Evolutionary conservation across 1,140 invertebrate genomes (phyloP).

Genomic region (Notospermus geniculatus): DNA sequence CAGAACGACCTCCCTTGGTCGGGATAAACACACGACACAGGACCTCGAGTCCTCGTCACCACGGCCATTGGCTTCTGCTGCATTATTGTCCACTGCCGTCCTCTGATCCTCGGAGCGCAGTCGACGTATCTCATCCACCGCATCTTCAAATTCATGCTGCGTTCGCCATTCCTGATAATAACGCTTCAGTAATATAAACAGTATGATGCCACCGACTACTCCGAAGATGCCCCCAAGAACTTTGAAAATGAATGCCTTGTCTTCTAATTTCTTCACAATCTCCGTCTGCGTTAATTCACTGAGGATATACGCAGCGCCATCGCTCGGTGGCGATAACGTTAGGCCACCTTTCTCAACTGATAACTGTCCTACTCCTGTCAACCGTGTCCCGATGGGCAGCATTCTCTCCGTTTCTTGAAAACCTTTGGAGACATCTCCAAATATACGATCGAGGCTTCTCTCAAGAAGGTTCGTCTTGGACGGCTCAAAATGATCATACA

Average conservation of each 20-base stretch:
- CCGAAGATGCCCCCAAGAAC: constrained; percentile 34
- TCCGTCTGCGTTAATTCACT: constrained; percentile 41
- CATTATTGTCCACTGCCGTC: neutral
- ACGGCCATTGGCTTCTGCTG: constrained; percentile 8
- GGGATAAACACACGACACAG: constrained; percentile 54
- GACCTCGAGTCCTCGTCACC: constrained; percentile 20
- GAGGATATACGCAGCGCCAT: constrained; percentile 41
- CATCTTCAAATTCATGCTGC: constrained; percentile 18
- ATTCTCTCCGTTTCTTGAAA: constrained; percentile 52
- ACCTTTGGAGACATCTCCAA: constrained; percentile 48
- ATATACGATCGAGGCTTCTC: constrained; percentile 39
- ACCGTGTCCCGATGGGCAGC: constrained; percentile 40
- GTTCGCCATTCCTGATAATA: constrained; percentile 23
- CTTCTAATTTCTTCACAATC: constrained; percentile 38
- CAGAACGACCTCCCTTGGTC: constrained; percentile 50
- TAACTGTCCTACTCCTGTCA: constrained; percentile 52
- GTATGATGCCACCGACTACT: constrained; percentile 30
- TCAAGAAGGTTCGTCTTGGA: constrained; percentile 23
- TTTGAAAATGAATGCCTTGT: constrained; percentile 35
- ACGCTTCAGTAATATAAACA: constrained; percentile 35
- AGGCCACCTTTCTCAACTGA: constrained; percentile 34
- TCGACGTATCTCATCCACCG: constrained; percentile 24
- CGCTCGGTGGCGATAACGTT: constrained; percentile 37
- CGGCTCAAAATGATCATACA: constrained; percentile 38
- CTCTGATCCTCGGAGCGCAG: constrained; percentile 3